Evolutionary conservation across 2,888 invertebrate species (phyloP), one percentile per base, ranked within the genome.

Genomic region (Slavum lentiscoides): DNA sequence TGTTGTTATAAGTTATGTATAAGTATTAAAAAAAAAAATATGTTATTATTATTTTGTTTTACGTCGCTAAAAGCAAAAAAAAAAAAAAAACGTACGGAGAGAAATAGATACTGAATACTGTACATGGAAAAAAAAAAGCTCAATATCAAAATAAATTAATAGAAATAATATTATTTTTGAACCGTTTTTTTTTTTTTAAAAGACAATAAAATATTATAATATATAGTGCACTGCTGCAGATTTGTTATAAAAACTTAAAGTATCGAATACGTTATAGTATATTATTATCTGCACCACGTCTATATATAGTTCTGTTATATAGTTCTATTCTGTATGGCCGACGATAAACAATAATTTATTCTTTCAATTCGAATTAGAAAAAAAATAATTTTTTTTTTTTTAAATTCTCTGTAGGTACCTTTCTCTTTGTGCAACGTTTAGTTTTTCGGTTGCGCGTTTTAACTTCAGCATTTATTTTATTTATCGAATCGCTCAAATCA

Each of bases 31-130:
- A 30, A 43, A 37, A 39, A 66, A n/a, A n/a, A n/a, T n/a, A 23
- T 39, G 53, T 15, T 61, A 69, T 62, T 66, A 43, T 64, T 64
- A 19, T 72, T 80, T 80, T 80, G 64, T 30, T 30, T 30, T 30
- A 30, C 72, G 70, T 80, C 64, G 72, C 43, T 64, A 13, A 66
- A 15, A 64, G 49, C 13, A 1, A 49, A 49, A 49, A 43, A 2
- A 43, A 39, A 43, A 43, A 43, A 11, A 58, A 43, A 39, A 64
- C 80, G 58, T 62, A 66, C 80, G 70, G 80, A 80, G 80, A 80
- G 80, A 72, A 80, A 80, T 77, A 72, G 80, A 80, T 30, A 80
- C 80, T 80, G 80, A 80, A 80, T 64, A n/a, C 23, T 64, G 49
- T 61, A 43, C 70, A 76, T 49, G 67, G 67, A 58, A 67, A 62